Percentiles rank a stretch among this genome's conserved stretches.
These are phyloP conservation scores for Circaetus cinerascens DNA, from an alignment of 2,113 vertebrate genomes.

Conservation along the genomic window DNA sequence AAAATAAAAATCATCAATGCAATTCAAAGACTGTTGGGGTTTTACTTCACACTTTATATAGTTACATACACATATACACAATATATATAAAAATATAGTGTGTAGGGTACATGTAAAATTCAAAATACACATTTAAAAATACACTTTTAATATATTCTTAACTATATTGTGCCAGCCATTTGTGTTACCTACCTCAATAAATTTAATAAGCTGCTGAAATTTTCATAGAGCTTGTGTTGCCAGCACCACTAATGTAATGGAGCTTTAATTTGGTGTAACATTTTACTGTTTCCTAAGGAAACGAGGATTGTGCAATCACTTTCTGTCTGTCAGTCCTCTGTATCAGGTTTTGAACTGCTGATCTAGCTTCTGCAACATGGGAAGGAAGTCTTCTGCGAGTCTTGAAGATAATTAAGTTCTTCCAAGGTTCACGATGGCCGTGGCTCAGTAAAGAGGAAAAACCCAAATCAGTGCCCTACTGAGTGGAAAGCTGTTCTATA, in stretches of 20 bases:
- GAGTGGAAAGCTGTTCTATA: background rate
- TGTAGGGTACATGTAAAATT: background rate
- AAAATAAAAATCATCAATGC: background rate
- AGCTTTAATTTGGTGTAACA: background rate
- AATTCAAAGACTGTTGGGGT: background rate
- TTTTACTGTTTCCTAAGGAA: background rate
- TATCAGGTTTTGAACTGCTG: background rate
- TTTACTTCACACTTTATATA: background rate
- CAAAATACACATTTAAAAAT: background rate
- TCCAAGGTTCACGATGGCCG: accelerated
- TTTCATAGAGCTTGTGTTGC: background rate
- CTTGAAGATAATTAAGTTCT: background rate
- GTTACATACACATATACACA: background rate
- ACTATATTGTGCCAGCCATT: background rate
- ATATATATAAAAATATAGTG: background rate
- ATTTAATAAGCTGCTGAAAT: background rate
- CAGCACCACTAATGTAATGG: background rate
- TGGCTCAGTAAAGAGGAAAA: background rate
- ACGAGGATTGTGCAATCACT: background rate
- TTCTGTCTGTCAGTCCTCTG: background rate
- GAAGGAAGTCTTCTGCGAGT: background rate
- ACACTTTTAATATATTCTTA: background rate
- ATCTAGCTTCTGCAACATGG: accelerated
- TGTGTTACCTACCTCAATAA: background rate
- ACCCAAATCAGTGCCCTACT: background rate